A percentile compares a stretch with the other conserved stretches of the same genome.
Evolutionary conservation across 2,113 vertebrate species (phyloP).

Genomic region (Marmota flaviventris): DNA sequence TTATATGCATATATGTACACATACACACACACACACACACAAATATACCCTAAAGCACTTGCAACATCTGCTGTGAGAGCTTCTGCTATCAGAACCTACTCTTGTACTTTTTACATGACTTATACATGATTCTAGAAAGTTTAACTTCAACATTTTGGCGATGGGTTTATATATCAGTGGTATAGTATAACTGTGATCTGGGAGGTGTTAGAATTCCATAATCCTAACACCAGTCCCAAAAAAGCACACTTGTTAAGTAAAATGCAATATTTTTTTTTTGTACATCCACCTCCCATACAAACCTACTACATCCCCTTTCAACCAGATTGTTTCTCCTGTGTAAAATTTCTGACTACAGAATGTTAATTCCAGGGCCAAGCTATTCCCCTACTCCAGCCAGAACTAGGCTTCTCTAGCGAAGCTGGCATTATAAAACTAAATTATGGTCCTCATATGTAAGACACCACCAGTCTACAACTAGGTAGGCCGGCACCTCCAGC

Average conservation of each 20-base stretch:
- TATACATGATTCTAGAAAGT: neutral
- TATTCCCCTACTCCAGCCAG: neutral
- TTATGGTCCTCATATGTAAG: neutral
- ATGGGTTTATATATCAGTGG: neutral
- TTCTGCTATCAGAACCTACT: neutral
- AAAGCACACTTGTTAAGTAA: neutral
- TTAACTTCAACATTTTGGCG: neutral
- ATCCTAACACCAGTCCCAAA: neutral
- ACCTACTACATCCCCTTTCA: neutral
- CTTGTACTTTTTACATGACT: neutral
- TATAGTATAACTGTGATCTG: neutral
- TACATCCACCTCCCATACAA: neutral
- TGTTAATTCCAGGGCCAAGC: neutral
- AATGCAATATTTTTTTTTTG: neutral
- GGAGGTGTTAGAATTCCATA: neutral
- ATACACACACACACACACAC: no score
- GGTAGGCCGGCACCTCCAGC: neutral
- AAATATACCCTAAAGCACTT: neutral
- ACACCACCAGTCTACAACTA: neutral
- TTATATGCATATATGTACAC: neutral
- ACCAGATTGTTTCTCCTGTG: neutral
- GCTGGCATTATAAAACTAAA: neutral
- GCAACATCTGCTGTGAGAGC: neutral
- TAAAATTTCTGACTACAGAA: neutral
- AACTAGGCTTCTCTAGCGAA: neutral